Percentiles rank a stretch among this genome's conserved stretches.
phyloP scores from a whole-genome alignment of 2,113 vertebrate species.

The Oncorhynchus gorbuscha region DNA sequence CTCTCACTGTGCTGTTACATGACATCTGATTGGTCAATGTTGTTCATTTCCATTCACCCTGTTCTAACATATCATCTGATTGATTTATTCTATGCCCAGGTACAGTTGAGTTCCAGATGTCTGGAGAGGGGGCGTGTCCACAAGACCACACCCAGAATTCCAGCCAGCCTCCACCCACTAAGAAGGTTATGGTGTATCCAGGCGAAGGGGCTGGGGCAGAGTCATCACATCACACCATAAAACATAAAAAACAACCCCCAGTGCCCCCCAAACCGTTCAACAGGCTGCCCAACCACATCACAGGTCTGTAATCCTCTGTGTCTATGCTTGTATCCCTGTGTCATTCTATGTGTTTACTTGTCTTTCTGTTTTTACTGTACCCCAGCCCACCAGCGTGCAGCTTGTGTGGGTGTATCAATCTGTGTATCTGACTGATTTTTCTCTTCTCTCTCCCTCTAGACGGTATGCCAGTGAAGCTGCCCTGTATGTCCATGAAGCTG shows the following conservation, averaged over 20 bases:
- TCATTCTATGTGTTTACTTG: too few species aligned
- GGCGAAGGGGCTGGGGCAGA: constrained; percentile 83
- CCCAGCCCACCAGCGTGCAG: too few species aligned
- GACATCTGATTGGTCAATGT: not conserved
- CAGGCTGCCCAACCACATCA: constrained; percentile 90
- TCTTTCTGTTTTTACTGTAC: too few species aligned
- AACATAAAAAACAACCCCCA: constrained; percentile 95
- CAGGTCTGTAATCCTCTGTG: constrained; percentile 71
- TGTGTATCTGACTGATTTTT: too few species aligned
- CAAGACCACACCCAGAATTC: constrained; percentile 85
- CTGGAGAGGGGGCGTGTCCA: constrained; percentile 75
- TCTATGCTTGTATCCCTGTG: too few species aligned
- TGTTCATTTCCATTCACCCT: not conserved
- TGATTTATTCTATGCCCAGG: constrained; percentile 66
- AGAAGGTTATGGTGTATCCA: constrained; percentile 81
- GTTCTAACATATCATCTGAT: not conserved
- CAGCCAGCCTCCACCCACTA: constrained; percentile 80
- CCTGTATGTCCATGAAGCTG: constrained; percentile 89
- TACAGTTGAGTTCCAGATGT: constrained; percentile 82
- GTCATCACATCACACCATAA: constrained; percentile 73
- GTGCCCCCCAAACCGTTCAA: constrained; percentile 94
- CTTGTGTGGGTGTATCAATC: too few species aligned
- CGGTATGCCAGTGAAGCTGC: constrained; percentile 85
- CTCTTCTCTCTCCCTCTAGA: constrained; percentile 67
- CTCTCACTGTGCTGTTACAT: too few species aligned